Evolutionary conservation across 2,797 vertebrate genomes (phyloP).

Genomic region (Poecilia wingei): DNA sequence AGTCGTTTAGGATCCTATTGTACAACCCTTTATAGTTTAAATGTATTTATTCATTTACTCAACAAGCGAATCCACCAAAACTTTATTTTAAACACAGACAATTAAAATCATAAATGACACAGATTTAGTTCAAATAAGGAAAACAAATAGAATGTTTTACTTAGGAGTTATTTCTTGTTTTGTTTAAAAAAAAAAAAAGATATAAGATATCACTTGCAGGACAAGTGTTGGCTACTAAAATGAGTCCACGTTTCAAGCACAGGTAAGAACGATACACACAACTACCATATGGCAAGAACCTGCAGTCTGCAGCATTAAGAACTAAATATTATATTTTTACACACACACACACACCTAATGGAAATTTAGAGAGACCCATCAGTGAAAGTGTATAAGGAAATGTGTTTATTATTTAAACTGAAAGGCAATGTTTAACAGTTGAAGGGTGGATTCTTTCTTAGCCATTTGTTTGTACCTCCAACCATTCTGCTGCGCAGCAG

Average conservation of each 20-base stretch:
- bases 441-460: conserved; percentile 44
- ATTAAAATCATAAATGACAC: background rate
- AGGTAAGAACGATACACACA: background rate
- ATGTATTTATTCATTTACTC: background rate
- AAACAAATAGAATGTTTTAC: background rate
- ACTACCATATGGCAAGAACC: background rate
- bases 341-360: background rate
- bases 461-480: background rate
- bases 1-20: background rate
- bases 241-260: background rate
- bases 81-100: background rate
- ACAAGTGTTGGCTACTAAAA: background rate
- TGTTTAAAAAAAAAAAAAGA: background rate
- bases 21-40: background rate
- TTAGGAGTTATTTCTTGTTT: background rate
- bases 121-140: background rate
- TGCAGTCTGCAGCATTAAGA: background rate
- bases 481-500: background rate
- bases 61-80: background rate
- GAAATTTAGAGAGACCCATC: background rate
- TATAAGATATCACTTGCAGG: background rate
- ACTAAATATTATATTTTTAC: background rate
- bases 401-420: background rate
- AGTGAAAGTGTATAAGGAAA: background rate
- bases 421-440: background rate